Conservation (phyloP, 2,888 invertebrate genomes). For the Drosophila gaucha region DNA sequence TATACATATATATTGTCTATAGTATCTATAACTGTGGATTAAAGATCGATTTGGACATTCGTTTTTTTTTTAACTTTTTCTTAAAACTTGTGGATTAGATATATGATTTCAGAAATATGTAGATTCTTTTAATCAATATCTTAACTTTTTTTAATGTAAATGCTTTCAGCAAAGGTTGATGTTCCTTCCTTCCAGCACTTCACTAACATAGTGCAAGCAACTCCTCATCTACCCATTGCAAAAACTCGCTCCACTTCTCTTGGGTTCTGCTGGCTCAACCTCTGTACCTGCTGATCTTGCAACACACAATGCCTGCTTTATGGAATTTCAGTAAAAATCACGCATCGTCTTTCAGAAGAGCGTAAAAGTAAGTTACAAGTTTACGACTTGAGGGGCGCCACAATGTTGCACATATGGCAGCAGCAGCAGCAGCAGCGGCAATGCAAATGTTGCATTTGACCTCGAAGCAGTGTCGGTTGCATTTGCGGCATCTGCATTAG, state of each 20-base stretch:
- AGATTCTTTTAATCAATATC: too few relatives aligned
- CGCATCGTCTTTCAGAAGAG: constrained; percentile 56
- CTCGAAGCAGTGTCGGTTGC: constrained; percentile 32
- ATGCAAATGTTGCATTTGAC: constrained; percentile 54
- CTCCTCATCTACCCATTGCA: background rate
- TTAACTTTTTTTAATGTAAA: too few relatives aligned
- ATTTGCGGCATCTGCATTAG: constrained; percentile 35
- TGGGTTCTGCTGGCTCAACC: too few relatives aligned
- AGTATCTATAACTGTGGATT: too few relatives aligned
- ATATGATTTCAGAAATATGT: too few relatives aligned
- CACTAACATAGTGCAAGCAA: background rate
- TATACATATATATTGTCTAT: too few relatives aligned
- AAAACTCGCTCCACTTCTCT: background rate
- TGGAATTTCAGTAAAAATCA: constrained; percentile 67
- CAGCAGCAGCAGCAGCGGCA: constrained; percentile 18
- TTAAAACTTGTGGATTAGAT: too few relatives aligned
- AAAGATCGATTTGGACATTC: too few relatives aligned
- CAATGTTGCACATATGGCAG: constrained; percentile 64
- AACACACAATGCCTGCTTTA: constrained; percentile 6
- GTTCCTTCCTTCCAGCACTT: too few relatives aligned
- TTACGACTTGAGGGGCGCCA: constrained; percentile 64
- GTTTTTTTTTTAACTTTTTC: too few relatives aligned
- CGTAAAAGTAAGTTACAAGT: constrained; percentile 50
- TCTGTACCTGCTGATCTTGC: constrained; percentile 37
- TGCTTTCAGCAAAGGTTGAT: too few relatives aligned